Evolutionary conservation across 2,113 vertebrate genomes (phyloP), one percentile per base, ranked within the genome.

Genomic region (Elgaria multicarinata): DNA sequence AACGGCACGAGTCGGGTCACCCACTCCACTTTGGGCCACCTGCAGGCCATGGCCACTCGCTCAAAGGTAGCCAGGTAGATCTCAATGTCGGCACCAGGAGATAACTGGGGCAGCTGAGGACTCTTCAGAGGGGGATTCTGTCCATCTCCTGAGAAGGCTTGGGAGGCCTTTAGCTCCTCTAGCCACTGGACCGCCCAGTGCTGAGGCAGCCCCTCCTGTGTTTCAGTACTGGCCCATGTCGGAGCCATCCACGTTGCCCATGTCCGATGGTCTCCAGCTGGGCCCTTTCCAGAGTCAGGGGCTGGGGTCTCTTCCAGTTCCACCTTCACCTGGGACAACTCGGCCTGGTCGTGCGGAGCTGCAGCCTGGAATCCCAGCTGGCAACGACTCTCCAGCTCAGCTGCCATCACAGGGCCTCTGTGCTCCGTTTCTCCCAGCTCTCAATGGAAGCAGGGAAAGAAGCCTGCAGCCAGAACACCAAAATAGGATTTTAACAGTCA

Each of bases 21-120:
- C 79, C 79, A 89, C 31, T 89, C 36, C 2, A 64, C 77, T 82
- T 36, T 36, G 36, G 67, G 67, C 87, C 69, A 83, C 3, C 69
- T 28, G 39, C 53, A 42, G 67, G 64, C 66, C 62, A 9, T 42
- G 4, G 69, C 69, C 36, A 62, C 80, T 82, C 31, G 16, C 16
- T 89, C 67, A 88, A 88, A 89, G 66, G 42, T 83, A 71, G 67
- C 39, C 14, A 83, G 26, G 31, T 83, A 89, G 62, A 62, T 72
- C 24, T 53, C 50, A 69, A 44, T 72, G n/a, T 88, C 69, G 18
- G 36, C n/a, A 28, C 55, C 87, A 3, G 31, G 46, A 72, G 85
- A 50, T 14, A 86, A 58, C 33, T 6, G 69, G 4, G 85, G 77
- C 44, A 79, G 31, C 77, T 33, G 44, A 79, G 46, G 46, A 12